phyloP scores from a whole-genome alignment of 2,113 vertebrate species.

The Cyanoramphus novaezelandiae region DNA sequence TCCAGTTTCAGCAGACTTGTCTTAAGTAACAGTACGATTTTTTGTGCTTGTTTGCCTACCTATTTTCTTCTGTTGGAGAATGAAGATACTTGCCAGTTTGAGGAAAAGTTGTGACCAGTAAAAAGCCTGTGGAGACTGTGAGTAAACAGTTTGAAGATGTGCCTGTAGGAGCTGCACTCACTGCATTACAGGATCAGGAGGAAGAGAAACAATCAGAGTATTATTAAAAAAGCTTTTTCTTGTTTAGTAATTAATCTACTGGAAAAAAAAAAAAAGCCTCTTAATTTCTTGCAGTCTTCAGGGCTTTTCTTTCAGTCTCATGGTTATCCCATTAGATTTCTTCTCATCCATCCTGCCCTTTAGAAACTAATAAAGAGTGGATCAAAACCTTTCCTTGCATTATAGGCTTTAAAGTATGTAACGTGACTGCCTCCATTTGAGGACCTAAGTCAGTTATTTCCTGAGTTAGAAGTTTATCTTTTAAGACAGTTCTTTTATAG shows the following conservation, averaged over 20 bases:
- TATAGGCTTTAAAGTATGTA: background rate
- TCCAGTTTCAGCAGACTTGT: background rate
- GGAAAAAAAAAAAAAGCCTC: background rate
- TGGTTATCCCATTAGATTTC: slow-evolving; percentile 43
- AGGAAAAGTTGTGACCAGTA: background rate
- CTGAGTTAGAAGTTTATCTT: background rate
- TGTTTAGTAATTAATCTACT: slow-evolving; percentile 55
- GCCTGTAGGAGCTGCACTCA: background rate
- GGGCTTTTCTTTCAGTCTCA: slow-evolving; percentile 37
- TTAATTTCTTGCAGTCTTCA: slow-evolving; percentile 47
- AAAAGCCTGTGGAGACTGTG: background rate
- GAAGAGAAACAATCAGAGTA: background rate
- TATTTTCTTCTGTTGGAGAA: background rate
- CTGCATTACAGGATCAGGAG: background rate
- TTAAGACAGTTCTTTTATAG: background rate
- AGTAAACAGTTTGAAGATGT: background rate
- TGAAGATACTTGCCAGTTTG: background rate
- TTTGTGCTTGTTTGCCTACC: background rate
- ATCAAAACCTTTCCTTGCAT: slow-evolving; percentile 40
- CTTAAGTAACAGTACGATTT: background rate
- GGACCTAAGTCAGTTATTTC: background rate
- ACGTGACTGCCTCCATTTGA: background rate
- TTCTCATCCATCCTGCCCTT: slow-evolving; percentile 48
- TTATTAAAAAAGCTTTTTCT: slow-evolving; percentile 46
- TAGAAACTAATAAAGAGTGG: slow-evolving; percentile 59